Evolutionary conservation across 2,797 vertebrate species (phyloP).

Genomic region (Vultur gryphus): DNA sequence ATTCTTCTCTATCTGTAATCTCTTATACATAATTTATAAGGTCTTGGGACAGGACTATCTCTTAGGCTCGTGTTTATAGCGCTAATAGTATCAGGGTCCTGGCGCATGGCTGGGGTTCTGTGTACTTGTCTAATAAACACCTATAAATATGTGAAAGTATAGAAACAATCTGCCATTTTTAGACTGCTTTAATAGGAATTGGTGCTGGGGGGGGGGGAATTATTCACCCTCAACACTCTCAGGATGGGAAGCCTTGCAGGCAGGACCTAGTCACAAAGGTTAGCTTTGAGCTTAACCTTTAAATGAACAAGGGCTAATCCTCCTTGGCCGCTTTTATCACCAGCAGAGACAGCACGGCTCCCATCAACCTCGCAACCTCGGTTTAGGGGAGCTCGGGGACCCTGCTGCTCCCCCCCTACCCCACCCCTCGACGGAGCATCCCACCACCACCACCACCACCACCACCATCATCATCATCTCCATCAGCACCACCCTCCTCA

Average conservation of each 20-base stretch:
- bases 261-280: not conserved
- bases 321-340: not conserved
- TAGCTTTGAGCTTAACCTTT: conserved; percentile 5
- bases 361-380: not conserved
- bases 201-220: not conserved
- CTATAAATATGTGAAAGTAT: not conserved
- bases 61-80: not conserved
- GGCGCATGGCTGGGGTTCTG: not conserved
- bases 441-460: not conserved
- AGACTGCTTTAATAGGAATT: not conserved
- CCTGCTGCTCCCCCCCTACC: not conserved
- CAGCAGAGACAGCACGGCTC: not conserved
- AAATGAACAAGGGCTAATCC: not conserved
- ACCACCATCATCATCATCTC: not conserved
- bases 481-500: not conserved
- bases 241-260: not conserved
- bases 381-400: not conserved
- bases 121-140: not conserved
- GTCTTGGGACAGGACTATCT: not conserved
- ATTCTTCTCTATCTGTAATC: not conserved
- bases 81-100: not conserved
- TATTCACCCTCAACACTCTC: not conserved
- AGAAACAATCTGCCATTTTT: not conserved
- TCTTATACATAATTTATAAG: not conserved
- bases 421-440: not conserved